phyloP scores from a whole-genome alignment of 2,888 invertebrate species.

The Blera fallax region DNA sequence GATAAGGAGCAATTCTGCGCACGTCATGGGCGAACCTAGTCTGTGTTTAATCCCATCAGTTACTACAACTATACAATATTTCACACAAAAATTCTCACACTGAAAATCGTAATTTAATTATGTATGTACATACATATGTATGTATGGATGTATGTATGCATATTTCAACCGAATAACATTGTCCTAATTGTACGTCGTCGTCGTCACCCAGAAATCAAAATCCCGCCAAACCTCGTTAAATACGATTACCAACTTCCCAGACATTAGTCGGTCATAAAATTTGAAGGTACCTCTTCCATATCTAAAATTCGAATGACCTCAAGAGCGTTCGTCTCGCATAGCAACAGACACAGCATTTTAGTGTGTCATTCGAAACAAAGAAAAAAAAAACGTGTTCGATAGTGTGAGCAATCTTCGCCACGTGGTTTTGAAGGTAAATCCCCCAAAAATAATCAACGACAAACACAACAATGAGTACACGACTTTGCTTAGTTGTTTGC shows the following conservation, averaged over 20 bases:
- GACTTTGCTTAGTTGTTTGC: neutral
- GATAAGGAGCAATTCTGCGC: neutral
- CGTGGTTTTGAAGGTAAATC: constrained; percentile 35
- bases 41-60: neutral
- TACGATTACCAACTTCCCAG: neutral
- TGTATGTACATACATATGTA: too few relatives aligned
- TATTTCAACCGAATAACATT: neutral
- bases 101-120: neutral
- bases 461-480: neutral
- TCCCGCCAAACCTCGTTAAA: neutral
- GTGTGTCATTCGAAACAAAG: constrained; percentile 9
- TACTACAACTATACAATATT: neutral
- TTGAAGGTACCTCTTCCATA: constrained; percentile 28
- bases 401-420: constrained; percentile 25
- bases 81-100: neutral
- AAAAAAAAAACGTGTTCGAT: constrained; percentile 29
- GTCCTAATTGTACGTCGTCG: neutral
- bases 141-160: too few relatives aligned
- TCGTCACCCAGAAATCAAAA: neutral
- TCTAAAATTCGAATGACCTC: constrained; percentile 45
- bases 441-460: neutral
- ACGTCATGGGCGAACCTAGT: neutral
- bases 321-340: constrained; percentile 37
- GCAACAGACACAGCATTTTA: constrained; percentile 27
- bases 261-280: neutral